Evolutionary conservation across 2,888 invertebrate species (phyloP).

Genomic region (Dolomedes plantarius): DNA sequence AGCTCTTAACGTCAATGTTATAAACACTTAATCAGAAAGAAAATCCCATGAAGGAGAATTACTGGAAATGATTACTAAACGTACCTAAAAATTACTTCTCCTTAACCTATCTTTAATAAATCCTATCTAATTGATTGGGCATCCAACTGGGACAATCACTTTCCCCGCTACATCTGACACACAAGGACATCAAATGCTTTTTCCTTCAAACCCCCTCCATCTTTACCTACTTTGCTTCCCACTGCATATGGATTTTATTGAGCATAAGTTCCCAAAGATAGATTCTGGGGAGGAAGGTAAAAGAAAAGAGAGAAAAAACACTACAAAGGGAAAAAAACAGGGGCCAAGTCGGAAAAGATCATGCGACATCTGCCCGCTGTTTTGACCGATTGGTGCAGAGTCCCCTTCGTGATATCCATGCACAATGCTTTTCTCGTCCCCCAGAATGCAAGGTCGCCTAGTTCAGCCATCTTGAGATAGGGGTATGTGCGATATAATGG

Average conservation of each 20-base stretch:
- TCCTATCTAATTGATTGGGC: neutral
- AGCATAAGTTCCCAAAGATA: constrained; percentile 59
- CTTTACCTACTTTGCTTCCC: constrained; percentile 40
- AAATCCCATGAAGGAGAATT: too few relatives aligned
- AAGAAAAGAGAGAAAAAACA: neutral
- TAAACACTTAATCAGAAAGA: too few relatives aligned
- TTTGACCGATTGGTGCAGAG: constrained; percentile 57
- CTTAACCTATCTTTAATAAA: neutral
- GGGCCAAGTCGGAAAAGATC: constrained; percentile 42
- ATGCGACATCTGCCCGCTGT: constrained; percentile 57
- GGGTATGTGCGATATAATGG: too few relatives aligned
- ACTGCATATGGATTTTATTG: constrained; percentile 56
- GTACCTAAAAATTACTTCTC: too few relatives aligned
- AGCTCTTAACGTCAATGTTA: too few relatives aligned
- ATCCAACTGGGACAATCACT: neutral
- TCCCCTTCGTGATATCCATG: constrained; percentile 30
- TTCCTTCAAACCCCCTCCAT: neutral
- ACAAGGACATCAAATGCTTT: neutral
- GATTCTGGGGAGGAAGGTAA: constrained; percentile 4
- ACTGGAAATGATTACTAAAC: too few relatives aligned
- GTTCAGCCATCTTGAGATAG: neutral
- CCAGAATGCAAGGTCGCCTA: neutral
- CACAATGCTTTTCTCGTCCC: neutral
- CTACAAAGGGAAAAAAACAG: neutral
- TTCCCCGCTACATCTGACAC: neutral